Evolutionary conservation across 1,140 invertebrate species (phyloP), one percentile per base, ranked within the genome.

Genomic region (Lepidurus packardi): DNA sequence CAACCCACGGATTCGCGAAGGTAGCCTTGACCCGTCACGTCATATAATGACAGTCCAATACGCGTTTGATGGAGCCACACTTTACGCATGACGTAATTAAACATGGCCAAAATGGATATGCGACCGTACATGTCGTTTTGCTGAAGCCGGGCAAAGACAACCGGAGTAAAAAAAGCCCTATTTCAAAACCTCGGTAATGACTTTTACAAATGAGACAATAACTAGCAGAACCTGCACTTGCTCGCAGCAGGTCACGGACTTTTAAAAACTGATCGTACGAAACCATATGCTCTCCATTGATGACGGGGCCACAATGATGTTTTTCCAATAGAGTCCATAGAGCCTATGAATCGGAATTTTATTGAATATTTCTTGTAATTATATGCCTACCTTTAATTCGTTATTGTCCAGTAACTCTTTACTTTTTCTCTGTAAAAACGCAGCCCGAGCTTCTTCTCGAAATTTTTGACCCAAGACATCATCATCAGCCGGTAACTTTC

Each of bases 1-100:
- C 7, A 5, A 3, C 87, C 86, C 85, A 94, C 93, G 81, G 90
- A 88, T 88, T 98, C 95, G 80, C 92, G 90, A 0, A 98, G 87
- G 85, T 93, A 98, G 21, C 97, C 96, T 83, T 95, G 92, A 0
- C 96, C 97, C 16, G 92, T 91, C 7, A 93, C 91, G 87, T 99
- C 97, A 85, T 97, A 98, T 7, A 98, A 86, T 0, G 95, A 96
- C 7, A 98, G 86, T 0, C 94, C 94, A 80, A 98, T 95, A 82
- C 95, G 87, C 1, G 95, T 97, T 85, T 98, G 95, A 82, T 94
- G 92, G 8, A 97, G 85, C 95, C 95, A 98, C 6, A 96, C 92
- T 85, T 97, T 94, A 24, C 94, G 88, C 94, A 98, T 97, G 0
- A 96, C 91, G 85, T 98, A 98, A 82, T 97, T 97, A 84, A 97